phyloP scores from a whole-genome alignment of 2,888 invertebrate species.

The Amphipoea oculea region DNA sequence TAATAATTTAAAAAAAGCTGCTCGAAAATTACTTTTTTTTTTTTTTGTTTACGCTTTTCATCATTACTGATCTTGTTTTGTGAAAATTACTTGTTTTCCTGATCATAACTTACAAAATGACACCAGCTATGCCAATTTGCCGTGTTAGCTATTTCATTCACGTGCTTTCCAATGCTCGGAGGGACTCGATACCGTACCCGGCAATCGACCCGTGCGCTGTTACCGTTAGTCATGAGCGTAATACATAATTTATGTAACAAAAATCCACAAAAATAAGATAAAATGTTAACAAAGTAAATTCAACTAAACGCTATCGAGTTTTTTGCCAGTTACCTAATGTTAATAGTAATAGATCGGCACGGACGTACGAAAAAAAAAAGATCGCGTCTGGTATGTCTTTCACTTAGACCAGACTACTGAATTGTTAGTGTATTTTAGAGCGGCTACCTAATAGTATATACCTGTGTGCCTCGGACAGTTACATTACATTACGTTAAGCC shows the following conservation, averaged over 20 bases:
- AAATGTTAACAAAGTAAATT: not conserved
- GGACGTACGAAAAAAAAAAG: not conserved
- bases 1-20: too few relatives aligned
- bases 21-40: too few relatives aligned
- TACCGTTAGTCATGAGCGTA: not conserved
- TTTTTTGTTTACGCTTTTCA: too few relatives aligned
- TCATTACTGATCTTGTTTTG: too few relatives aligned
- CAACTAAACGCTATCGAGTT: not conserved
- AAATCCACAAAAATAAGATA: not conserved
- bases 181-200: too few relatives aligned
- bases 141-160: too few relatives aligned
- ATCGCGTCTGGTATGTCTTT: not conserved
- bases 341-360: not conserved
- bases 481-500: too few relatives aligned
- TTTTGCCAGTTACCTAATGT: constrained; percentile 19
- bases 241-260: not conserved
- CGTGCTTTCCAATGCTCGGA: too few relatives aligned
- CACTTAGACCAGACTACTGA: not conserved
- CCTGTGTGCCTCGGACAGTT: too few relatives aligned
- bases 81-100: too few relatives aligned
- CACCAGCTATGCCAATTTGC: too few relatives aligned
- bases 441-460: not conserved
- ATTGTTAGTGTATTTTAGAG: not conserved
- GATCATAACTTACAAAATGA: too few relatives aligned
- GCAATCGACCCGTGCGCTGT: not conserved